Evolutionary conservation across 2,888 invertebrate genomes (phyloP), one percentile per base, ranked within the genome.

Genomic region (Sisyra nigra): DNA sequence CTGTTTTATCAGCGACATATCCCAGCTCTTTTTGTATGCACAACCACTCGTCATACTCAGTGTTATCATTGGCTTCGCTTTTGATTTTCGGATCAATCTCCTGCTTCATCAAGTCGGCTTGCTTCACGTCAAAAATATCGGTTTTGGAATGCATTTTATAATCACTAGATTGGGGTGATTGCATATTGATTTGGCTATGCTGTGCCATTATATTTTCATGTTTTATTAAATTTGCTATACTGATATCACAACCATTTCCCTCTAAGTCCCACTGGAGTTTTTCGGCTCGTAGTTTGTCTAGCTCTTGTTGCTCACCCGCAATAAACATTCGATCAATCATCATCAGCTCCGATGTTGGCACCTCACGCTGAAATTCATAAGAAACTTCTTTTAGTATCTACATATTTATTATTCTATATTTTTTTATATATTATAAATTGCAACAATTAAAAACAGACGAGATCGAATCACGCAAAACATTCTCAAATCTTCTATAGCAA

Each of bases 261-360:
- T 43, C 43, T 3, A 43, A 29, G 17, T 43, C 43, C 17, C 31
- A 29, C 30, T 43, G 43, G 34, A 49, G 58, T 49, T 63, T 61
- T 48, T 74, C 71, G 42, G 71, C 70, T 38, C 72, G 68, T 48
- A 77, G 59, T 53, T 69, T 68, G 42, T 72, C 71, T 37, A 84
- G 62, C 45, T 74, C 70, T 47, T 67, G 69, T 51, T 76, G 74
- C 47, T 85, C 76, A 53, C 85, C 84, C 13, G 76, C 70, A 37
- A 82, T 72, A 56, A 82, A 74, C 59, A 81, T 69, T 44, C 81
- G 68, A 53, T 83, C 78, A 46, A 86, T 67, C 76, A 84, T 80
- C 64, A 84, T 76, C 45, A 76, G 59, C 59, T 86, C 86, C 1
- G 83, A 78, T 1, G 83, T 80, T 50, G 77, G 73, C 44, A 79